Percentiles rank a stretch among this genome's conserved stretches.
phyloP scores from a whole-genome alignment of 2,113 vertebrate genomes.

The Reinhardtius hippoglossoides region DNA sequence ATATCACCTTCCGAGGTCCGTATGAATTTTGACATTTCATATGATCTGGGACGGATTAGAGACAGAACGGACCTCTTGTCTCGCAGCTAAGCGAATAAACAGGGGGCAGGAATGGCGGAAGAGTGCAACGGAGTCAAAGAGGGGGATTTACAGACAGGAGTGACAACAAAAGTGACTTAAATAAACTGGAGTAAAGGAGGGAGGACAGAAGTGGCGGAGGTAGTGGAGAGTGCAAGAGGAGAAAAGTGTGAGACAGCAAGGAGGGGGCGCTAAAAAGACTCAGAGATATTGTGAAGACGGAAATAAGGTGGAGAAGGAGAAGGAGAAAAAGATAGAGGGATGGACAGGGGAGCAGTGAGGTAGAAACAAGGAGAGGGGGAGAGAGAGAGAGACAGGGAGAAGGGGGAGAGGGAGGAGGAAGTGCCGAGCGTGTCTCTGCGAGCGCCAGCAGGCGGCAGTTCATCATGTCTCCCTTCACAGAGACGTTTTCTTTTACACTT shows the following conservation, averaged over 20 bases:
- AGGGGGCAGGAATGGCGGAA: conserved; percentile 12
- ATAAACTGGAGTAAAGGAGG: conserved; percentile 49
- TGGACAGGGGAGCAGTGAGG: conserved; percentile 53
- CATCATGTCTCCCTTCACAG: conserved; percentile 90
- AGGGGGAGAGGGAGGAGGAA: conserved; percentile 52
- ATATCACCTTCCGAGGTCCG: conserved; percentile 85
- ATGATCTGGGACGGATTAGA: conserved; percentile 90
- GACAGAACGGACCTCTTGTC: conserved; percentile 83
- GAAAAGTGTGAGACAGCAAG: conserved; percentile 46
- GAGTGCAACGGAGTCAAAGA: conserved; percentile 9
- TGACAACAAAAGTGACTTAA: conserved; percentile 38
- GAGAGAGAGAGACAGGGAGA: conserved; percentile 52
- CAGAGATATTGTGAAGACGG: conserved; percentile 17
- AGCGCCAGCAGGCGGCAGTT: conserved; percentile 90
- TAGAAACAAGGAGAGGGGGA: conserved; percentile 51
- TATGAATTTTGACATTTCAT: conserved; percentile 91
- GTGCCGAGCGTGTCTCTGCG: conserved; percentile 83
- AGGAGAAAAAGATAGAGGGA: conserved; percentile 55
- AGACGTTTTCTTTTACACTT: conserved; percentile 98
- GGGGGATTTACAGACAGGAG: conserved; percentile 9
- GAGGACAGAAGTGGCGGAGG: conserved; percentile 36
- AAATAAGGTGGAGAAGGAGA: conserved; percentile 6
- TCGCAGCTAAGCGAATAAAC: conserved; percentile 21
- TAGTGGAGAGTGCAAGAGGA: conserved; percentile 34
- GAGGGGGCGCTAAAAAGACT: neutral